phyloP scores from a whole-genome alignment of 2,888 invertebrate species.

The Bibio marci region DNA sequence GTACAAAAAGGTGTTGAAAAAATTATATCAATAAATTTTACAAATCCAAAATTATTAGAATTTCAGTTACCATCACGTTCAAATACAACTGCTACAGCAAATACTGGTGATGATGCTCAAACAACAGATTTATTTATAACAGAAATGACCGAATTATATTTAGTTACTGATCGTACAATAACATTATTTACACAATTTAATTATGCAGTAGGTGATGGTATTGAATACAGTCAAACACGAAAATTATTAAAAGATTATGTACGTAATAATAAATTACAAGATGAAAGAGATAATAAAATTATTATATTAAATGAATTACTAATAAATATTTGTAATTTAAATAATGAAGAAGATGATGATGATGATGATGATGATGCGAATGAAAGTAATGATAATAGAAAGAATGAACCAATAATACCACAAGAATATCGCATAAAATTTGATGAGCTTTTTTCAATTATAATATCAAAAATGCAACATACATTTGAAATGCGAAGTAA shows the following conservation, averaged over 20 bases:
- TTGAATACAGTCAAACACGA: slow-evolving; percentile 45
- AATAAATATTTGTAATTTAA: slow-evolving; percentile 17
- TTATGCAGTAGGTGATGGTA: slow-evolving; percentile 39
- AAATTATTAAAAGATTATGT: slow-evolving; percentile 55
- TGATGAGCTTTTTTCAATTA: slow-evolving; percentile 49
- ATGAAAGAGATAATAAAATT: slow-evolving; percentile 19
- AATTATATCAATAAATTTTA: slow-evolving; percentile 43
- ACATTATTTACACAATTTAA: slow-evolving; percentile 25
- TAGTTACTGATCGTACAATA: slow-evolving; percentile 23
- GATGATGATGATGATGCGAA: background rate
- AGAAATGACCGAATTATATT: slow-evolving; percentile 24
- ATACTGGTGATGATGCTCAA: slow-evolving; percentile 14
- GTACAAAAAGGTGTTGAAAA: slow-evolving; percentile 68
- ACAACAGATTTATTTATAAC: slow-evolving; percentile 19
- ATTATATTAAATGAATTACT: slow-evolving; percentile 22
- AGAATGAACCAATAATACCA: background rate
- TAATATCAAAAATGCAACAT: slow-evolving; percentile 45
- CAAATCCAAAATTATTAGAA: slow-evolving; percentile 38
- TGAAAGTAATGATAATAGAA: background rate
- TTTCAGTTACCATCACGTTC: slow-evolving; percentile 13
- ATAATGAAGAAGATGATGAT: slow-evolving; percentile 4
- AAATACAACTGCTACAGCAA: background rate
- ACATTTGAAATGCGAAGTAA: slow-evolving; percentile 26
- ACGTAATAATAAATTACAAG: slow-evolving; percentile 38
- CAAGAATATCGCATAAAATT: slow-evolving; percentile 38